Conservation (phyloP, 2,113 vertebrate genomes). For the Girardinichthys multiradiatus region DNA sequence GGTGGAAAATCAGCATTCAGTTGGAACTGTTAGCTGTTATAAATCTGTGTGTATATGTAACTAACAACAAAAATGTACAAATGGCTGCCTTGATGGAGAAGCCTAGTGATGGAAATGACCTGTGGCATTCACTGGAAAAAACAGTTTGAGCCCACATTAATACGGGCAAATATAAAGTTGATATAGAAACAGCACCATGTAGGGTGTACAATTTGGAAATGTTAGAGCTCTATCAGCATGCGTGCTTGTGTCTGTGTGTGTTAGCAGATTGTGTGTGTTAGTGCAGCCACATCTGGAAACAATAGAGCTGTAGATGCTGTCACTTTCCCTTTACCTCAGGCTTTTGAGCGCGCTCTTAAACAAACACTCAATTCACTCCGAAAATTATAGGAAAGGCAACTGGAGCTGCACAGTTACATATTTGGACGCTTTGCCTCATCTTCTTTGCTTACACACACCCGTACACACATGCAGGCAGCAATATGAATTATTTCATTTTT, state of each 20-base stretch:
- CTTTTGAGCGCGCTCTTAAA: slow-evolving; percentile 72
- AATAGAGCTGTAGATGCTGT: slow-evolving; percentile 74
- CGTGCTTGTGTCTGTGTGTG: slow-evolving; percentile 3
- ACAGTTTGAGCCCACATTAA: slow-evolving; percentile 2
- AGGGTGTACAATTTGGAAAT: slow-evolving; percentile 22
- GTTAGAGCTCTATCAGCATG: slow-evolving; percentile 14
- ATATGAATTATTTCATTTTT: not conserved
- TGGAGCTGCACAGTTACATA: slow-evolving; percentile 58
- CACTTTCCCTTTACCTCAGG: slow-evolving; percentile 75
- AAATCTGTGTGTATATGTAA: slow-evolving; percentile 18
- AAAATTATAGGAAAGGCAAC: slow-evolving; percentile 79
- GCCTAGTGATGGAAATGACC: slow-evolving; percentile 26
- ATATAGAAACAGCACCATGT: slow-evolving; percentile 25
- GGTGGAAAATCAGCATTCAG: slow-evolving; percentile 12
- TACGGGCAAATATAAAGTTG: not conserved
- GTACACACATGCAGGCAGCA: slow-evolving; percentile 1
- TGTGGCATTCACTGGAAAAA: slow-evolving; percentile 14
- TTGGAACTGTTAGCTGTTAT: not conserved
- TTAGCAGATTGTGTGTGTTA: slow-evolving; percentile 20
- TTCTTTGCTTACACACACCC: slow-evolving; percentile 9
- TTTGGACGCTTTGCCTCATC: slow-evolving; percentile 36
- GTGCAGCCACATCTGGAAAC: slow-evolving; percentile 74
- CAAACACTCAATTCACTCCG: slow-evolving; percentile 77
- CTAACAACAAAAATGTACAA: slow-evolving; percentile 26
- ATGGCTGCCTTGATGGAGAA: slow-evolving; percentile 12